phyloP scores from a whole-genome alignment of 2,888 invertebrate species.

The Marronus borbonicus region DNA sequence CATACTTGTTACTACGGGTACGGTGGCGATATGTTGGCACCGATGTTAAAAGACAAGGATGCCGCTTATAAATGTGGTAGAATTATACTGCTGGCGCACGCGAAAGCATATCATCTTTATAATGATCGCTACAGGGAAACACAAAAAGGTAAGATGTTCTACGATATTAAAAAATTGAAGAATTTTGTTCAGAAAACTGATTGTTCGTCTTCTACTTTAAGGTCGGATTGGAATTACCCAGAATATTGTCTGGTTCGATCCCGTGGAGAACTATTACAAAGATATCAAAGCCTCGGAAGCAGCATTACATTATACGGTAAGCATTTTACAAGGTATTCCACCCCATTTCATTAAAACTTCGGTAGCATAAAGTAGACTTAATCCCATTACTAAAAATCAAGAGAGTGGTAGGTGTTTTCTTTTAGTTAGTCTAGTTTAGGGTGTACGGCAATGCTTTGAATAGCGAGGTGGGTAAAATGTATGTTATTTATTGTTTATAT shows the following conservation, averaged over 20 bases:
- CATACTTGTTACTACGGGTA: constrained; percentile 52
- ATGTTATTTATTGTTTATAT: too few species aligned
- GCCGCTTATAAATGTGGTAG: constrained; percentile 75
- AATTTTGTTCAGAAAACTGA: background rate
- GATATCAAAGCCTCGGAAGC: constrained; percentile 75
- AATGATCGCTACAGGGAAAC: constrained; percentile 68
- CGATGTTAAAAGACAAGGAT: constrained; percentile 61
- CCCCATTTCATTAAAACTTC: too few species aligned
- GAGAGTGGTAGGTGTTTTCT: too few species aligned
- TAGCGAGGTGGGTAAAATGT: too few species aligned
- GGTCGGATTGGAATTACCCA: constrained; percentile 74
- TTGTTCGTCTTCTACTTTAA: constrained; percentile 56
- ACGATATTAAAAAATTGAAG: background rate
- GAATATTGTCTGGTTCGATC: constrained; percentile 72
- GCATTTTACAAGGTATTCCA: background rate
- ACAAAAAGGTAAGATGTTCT: constrained; percentile 58
- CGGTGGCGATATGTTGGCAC: constrained; percentile 42
- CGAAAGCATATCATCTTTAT: constrained; percentile 74
- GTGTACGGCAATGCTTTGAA: too few species aligned
- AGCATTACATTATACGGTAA: constrained; percentile 21
- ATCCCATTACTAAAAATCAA: too few species aligned
- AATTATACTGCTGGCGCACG: constrained; percentile 76
- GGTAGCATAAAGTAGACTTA: too few species aligned
- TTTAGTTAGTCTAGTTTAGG: too few species aligned
- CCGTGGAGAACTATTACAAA: constrained; percentile 63